Percentiles rank a stretch among this genome's conserved stretches.
These are phyloP conservation scores for Coracias cyanogaster DNA, from an alignment of 2,797 vertebrate genomes.

Conservation along the genomic window DNA sequence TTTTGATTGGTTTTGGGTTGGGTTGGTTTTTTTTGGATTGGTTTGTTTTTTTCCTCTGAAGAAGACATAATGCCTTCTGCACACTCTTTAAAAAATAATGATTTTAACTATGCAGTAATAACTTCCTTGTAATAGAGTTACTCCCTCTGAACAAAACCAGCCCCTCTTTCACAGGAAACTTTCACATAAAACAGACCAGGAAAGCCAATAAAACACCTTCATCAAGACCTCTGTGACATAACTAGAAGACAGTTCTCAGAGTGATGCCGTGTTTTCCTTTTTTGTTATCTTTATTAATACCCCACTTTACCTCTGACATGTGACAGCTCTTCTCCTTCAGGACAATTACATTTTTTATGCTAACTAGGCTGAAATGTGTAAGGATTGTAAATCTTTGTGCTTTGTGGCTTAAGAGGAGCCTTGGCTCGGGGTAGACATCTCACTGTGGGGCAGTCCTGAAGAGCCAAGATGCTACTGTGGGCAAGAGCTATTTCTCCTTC, in stretches of 20 bases:
- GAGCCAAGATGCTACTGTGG: fast-evolving
- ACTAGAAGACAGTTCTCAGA: not conserved
- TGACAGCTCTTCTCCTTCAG: not conserved
- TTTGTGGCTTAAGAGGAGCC: not conserved
- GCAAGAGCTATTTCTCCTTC: not conserved
- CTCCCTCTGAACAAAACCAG: not conserved
- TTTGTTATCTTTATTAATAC: not conserved
- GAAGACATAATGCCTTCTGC: not conserved
- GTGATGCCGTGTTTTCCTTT: not conserved
- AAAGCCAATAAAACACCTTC: not conserved
- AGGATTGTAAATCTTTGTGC: not conserved
- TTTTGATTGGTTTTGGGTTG: no score
- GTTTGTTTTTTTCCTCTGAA: not conserved
- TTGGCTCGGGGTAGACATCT: fast-evolving
- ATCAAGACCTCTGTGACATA: not conserved
- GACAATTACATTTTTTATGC: not conserved
- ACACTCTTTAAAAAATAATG: not conserved
- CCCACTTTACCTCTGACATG: fast-evolving
- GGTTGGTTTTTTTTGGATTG: not conserved
- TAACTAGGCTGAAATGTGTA: not conserved
- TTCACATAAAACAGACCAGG: not conserved
- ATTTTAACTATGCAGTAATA: not conserved
- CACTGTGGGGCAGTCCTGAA: not conserved
- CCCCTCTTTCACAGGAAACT: not conserved
- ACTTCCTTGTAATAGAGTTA: not conserved